Conservation (phyloP, 1,140 invertebrate genomes). For the Monomorium pharaonis region DNA sequence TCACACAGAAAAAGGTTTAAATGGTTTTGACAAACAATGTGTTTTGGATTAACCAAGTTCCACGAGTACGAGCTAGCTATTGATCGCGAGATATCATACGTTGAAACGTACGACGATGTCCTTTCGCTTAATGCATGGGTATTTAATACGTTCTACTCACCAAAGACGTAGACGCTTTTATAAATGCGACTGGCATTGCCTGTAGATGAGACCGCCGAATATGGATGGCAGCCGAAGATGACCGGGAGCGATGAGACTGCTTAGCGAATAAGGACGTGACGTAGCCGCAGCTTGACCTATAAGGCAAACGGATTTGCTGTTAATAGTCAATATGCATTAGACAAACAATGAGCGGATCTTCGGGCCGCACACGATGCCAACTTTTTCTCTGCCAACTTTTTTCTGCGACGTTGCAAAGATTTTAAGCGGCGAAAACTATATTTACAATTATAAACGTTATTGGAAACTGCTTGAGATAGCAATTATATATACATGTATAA, state of each 20-base stretch:
- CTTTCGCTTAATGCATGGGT: constrained; percentile 16
- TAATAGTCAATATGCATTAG: constrained; percentile 78
- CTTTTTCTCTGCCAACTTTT: constrained; percentile 41
- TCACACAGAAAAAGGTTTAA: background rate
- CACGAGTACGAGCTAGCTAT: background rate
- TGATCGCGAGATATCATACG: background rate
- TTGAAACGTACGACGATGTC: background rate
- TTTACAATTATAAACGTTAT: background rate
- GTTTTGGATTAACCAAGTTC: background rate
- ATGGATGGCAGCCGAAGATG: constrained; percentile 76
- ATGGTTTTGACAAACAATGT: background rate
- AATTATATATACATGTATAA: too few relatives aligned
- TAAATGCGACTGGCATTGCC: constrained; percentile 76
- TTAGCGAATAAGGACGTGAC: constrained; percentile 79
- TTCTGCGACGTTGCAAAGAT: constrained; percentile 27
- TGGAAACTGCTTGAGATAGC: background rate
- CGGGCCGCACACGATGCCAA: constrained; percentile 70
- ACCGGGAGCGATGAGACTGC: constrained; percentile 69
- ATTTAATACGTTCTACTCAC: constrained; percentile 57
- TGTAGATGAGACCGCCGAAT: constrained; percentile 75
- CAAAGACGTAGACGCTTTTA: constrained; percentile 66
- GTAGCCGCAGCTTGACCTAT: constrained; percentile 70
- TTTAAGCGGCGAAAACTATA: background rate
- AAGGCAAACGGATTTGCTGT: constrained; percentile 78
- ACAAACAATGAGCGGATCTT: constrained; percentile 79